Evolutionary conservation across 2,797 vertebrate genomes (phyloP), one percentile per base, ranked within the genome.

Genomic region (Gorsachius magnificus): DNA sequence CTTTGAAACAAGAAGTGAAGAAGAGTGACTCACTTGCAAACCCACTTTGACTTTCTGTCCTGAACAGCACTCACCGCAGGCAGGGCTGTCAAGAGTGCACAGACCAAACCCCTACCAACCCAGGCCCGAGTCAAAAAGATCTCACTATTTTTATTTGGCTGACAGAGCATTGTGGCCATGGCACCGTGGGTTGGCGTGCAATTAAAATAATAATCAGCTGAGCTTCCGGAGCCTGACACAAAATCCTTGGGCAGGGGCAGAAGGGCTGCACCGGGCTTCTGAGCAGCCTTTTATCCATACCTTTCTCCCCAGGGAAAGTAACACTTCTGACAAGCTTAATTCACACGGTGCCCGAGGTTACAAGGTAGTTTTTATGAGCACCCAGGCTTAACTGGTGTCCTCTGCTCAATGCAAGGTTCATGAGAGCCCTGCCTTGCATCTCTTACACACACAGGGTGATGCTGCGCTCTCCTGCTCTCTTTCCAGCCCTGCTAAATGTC

Each of bases 31-130:
- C 87, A 70, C 35, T 85, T 35, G 54, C 33, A 89, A 92, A 91
- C 43, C 31, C 65, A 60, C 84, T 86, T 72, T 5, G 1, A 77
- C 84, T 96, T 95, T 95, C 95, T 78, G 48, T 93, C 92, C 94
- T 95, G 51, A 95, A 95, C 58, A 92, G 89, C 90, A 61, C 38
- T 35, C 58, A 65, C 38, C 22, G 0, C 51, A 90, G 38, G 25
- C 29, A 69, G 51, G 48, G 51, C 38, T 81, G 46, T n/a, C 69
- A 33, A 36, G 58, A 66, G n/a, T 16, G 7, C 38, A 31, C 1
- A 1, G 19, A 74, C 22, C 43, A 84, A 93, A 79, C 35, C 10
- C 9, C 53, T 22, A 54, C 31, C 66, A 82, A 29, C 3, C 6
- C 48, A 50, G 21, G 24, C 13, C 5, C 0, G 13, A 77, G 38